Base-by-base conservation (phyloP, 1,140 invertebrate species). In the Scaptodrosophila lebanonensis region DNA sequence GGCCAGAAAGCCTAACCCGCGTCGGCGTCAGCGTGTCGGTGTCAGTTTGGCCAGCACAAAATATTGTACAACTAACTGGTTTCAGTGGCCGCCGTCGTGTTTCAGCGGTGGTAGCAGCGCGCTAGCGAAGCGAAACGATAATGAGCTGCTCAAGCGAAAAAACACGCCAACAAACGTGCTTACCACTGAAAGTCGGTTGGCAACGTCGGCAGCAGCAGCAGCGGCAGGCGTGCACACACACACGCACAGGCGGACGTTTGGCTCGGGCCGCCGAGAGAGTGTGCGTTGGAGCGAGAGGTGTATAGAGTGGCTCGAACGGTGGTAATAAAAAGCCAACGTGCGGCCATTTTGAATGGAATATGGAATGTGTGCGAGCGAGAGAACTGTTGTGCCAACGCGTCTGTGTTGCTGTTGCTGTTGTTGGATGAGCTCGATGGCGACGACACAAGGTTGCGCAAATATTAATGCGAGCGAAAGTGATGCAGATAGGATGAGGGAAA, bases 71-170 rank as follows among this genome's bases (percentile, higher is more conserved):
- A 66, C 76, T 65, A 83, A 77, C 77, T 71, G 66, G 71, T 82
- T 69, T 65, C 25, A 35, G 30, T 35, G 48, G 48, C 27, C 17
- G 39, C 18, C 38, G 25, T n/a, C n/a, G n/a, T n/a, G 3, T 25
- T 25, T 25, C 8, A 52, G 50, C 65, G 61, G 62, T 62, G 45
- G 66, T 47, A 67, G 65, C 60, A 51, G 69, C 62, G 70, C 70
- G 70, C 69, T 83, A 84, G 83, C 83, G 75, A 84, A 83, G 83
- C 83, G 83, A 84, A 84, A 84, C 83, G 83, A 60, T 85, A 84
- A 84, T 84, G 83, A 84, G 82, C 83, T 83, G n/a, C 83, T 84
- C 83, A 84, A 66, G 83, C 83, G 83, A 84, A 85, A 84, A 75
- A 85, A 75, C 61, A 77, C 51, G 49, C 65, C 62, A 59, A 59